Percentiles rank a stretch among this genome's conserved stretches.
These are phyloP conservation scores for Chelonus formosanus DNA, from an alignment of 2,888 invertebrate genomes.

Conservation along the genomic window DNA sequence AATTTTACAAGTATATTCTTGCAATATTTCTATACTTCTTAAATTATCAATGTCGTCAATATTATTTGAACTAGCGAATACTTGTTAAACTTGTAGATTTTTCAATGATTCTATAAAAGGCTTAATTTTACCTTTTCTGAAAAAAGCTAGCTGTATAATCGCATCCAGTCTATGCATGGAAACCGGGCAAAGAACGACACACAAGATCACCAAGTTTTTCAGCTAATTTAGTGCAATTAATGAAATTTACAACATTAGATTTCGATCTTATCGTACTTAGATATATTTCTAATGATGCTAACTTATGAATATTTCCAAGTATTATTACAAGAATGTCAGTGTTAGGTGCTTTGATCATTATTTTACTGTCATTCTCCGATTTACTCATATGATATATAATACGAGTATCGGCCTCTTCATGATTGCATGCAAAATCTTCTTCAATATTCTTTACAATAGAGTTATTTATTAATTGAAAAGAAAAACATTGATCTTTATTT, in stretches of 20 bases:
- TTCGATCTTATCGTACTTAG: background rate
- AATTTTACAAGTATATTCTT: slow-evolving; percentile 32
- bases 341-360: slow-evolving; percentile 30
- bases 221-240: slow-evolving; percentile 5
- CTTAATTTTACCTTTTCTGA: slow-evolving; percentile 30
- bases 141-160: slow-evolving; percentile 30
- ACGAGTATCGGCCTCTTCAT: slow-evolving; percentile 43
- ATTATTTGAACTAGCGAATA: background rate
- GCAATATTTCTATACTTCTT: slow-evolving; percentile 6
- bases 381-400: slow-evolving; percentile 36
- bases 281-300: slow-evolving; percentile 12
- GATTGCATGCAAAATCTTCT: slow-evolving; percentile 29
- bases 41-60: background rate
- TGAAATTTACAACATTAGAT: background rate
- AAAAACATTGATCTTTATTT: slow-evolving; percentile 20
- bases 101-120: background rate
- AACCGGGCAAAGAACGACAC: slow-evolving; percentile 25
- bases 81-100: background rate
- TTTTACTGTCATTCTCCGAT: slow-evolving; percentile 9
- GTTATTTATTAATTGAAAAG: slow-evolving; percentile 12
- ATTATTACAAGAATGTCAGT: slow-evolving; percentile 29
- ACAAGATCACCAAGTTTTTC: background rate
- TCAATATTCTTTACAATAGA: slow-evolving; percentile 18
- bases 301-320: slow-evolving; percentile 31
- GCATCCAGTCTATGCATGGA: slow-evolving; percentile 35